Percentiles rank a stretch among this genome's conserved stretches.
phyloP scores from a whole-genome alignment of 2,113 vertebrate species.

The Antidorcas marsupialis region DNA sequence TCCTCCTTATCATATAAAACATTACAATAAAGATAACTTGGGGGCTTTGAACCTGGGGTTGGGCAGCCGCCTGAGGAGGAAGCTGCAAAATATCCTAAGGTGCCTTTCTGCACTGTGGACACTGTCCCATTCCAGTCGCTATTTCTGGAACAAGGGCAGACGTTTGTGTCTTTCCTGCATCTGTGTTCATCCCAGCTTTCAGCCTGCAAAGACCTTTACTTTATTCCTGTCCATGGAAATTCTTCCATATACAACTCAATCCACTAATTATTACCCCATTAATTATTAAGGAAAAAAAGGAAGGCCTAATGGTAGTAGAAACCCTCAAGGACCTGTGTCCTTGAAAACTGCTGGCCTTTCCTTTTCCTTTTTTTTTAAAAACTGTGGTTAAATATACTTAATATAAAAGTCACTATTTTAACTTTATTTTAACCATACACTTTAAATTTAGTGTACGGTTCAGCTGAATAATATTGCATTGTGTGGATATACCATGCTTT shows the following conservation, averaged over 20 bases:
- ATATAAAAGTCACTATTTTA: not conserved
- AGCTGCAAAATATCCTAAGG: not conserved
- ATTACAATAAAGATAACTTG: not conserved
- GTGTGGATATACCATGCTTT: not conserved
- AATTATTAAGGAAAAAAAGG: not conserved
- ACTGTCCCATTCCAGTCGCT: not conserved
- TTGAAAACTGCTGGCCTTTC: not conserved
- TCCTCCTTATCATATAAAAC: not conserved
- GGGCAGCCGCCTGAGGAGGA: not conserved
- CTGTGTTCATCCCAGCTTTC: not conserved
- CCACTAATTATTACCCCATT: not conserved
- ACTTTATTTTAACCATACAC: not conserved
- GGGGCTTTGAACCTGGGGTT: not conserved
- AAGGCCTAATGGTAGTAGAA: not conserved
- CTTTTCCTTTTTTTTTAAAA: not conserved
- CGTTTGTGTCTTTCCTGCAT: not conserved
- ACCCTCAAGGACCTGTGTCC: not conserved
- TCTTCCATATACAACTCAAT: not conserved
- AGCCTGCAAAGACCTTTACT: not conserved
- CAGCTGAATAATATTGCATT: not conserved
- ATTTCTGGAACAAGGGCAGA: not conserved
- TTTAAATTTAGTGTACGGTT: not conserved
- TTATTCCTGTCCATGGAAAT: not conserved
- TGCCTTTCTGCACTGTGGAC: accelerated
- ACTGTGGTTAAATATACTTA: not conserved